Conservation (phyloP, 2,888 invertebrate species). For the Eulithis testata region DNA sequence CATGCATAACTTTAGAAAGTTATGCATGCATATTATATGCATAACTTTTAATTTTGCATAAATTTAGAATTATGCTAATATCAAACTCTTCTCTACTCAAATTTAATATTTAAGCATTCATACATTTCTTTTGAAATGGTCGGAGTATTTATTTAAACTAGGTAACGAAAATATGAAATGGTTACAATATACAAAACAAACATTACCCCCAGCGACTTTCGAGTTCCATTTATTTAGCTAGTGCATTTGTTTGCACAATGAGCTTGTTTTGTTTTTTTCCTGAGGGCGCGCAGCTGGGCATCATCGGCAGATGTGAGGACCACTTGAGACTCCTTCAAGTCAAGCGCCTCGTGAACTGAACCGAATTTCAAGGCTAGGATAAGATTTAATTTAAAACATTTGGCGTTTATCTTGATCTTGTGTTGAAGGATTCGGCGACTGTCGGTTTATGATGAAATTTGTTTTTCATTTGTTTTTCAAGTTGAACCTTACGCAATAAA, state of each 20-base stretch:
- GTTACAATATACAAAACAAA: constrained; percentile 29
- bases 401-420: constrained; percentile 21
- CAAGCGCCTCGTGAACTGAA: constrained; percentile 38
- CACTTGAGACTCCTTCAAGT: constrained; percentile 45
- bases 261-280: constrained; percentile 34
- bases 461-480: background rate
- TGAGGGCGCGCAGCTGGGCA: constrained; percentile 42
- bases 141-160: constrained; percentile 12
- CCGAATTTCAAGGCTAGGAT: constrained; percentile 26
- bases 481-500: no score
- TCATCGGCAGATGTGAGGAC: constrained; percentile 43
- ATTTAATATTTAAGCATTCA: no score
- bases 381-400: constrained; percentile 29
- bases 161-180: constrained; percentile 4
- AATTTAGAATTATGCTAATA: no score
- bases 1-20: no score
- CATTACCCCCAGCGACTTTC: constrained; percentile 36
- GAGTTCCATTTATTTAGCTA: constrained; percentile 40
- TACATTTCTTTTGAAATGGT: constrained; percentile 1
- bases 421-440: constrained; percentile 11
- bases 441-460: background rate
- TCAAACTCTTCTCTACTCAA: no score
- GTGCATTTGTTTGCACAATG: constrained; percentile 33
- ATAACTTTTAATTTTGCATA: no score
- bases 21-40: no score